These are phyloP conservation scores for Calyptommatus sinebrachiatus DNA, from an alignment of 2,113 vertebrate species.

Conservation along the genomic window DNA sequence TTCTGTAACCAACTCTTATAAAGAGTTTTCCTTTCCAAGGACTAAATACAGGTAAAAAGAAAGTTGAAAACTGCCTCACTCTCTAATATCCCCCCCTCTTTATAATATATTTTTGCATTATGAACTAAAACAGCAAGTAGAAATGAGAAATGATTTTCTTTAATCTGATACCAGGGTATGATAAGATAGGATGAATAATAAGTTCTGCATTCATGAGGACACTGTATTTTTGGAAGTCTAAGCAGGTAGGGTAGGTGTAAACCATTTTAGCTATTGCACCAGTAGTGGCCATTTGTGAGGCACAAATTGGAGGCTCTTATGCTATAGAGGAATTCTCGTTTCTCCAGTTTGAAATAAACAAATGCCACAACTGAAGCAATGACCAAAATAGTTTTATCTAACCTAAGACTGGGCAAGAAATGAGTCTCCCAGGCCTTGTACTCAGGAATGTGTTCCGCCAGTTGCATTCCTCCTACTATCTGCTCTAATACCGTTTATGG, in stretches of 20 bases:
- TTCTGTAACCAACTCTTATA: background rate
- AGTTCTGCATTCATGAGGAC: accelerated
- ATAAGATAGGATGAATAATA: background rate
- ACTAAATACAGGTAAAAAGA: background rate
- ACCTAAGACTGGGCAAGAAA: background rate
- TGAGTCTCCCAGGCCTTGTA: background rate
- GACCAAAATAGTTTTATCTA: too few species aligned
- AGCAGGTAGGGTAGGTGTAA: too few species aligned
- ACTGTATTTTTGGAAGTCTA: accelerated
- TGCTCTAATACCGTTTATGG: background rate
- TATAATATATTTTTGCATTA: background rate
- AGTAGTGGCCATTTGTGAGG: too few species aligned
- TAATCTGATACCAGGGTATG: background rate
- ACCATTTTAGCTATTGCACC: too few species aligned
- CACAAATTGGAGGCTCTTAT: too few species aligned
- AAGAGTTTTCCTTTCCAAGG: constrained; percentile 3
- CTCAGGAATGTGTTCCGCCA: background rate
- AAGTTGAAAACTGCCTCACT: background rate
- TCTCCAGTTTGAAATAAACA: too few species aligned
- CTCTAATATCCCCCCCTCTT: background rate
- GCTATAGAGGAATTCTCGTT: too few species aligned
- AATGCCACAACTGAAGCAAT: too few species aligned
- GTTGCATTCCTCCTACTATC: background rate
- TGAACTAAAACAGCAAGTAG: accelerated
- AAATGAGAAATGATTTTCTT: background rate